phyloP scores from a whole-genome alignment of 2,888 invertebrate species.

The Agriopis aurantiaria region DNA sequence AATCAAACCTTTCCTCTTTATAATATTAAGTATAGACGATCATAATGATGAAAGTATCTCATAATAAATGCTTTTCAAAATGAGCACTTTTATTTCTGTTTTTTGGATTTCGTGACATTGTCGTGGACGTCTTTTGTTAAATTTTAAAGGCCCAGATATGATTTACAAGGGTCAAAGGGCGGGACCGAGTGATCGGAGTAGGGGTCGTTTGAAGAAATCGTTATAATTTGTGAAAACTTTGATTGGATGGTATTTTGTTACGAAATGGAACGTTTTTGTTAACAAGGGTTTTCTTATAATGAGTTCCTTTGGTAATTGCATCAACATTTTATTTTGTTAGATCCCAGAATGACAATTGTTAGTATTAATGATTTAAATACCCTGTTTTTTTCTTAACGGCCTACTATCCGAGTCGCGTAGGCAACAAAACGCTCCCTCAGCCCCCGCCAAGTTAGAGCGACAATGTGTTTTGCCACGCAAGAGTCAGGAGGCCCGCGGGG shows the following conservation, averaged over 20 bases:
- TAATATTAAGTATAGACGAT: too few relatives aligned
- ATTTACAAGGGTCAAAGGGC: constrained; percentile 30
- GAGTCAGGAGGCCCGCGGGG: too few relatives aligned
- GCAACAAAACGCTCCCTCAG: too few relatives aligned
- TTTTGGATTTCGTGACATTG: too few relatives aligned
- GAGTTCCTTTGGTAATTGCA: constrained; percentile 7
- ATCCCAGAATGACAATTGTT: not conserved
- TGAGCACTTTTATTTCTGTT: too few relatives aligned
- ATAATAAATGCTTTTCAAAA: too few relatives aligned
- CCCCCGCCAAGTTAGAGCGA: too few relatives aligned
- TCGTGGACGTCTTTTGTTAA: constrained; percentile 28
- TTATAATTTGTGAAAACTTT: constrained; percentile 16
- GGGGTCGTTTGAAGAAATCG: constrained; percentile 9
- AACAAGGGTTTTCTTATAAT: constrained; percentile 11
- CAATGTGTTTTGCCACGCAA: too few relatives aligned
- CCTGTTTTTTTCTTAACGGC: too few relatives aligned
- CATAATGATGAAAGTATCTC: too few relatives aligned
- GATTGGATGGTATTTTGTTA: constrained; percentile 24
- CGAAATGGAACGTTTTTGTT: constrained; percentile 6
- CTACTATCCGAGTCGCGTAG: too few relatives aligned
- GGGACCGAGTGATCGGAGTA: constrained; percentile 6
- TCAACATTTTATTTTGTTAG: constrained; percentile 1
- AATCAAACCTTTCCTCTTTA: too few relatives aligned
- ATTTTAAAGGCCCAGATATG: constrained; percentile 20
- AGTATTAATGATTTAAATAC: not conserved